Base-by-base conservation (phyloP, 2,888 invertebrate genomes). In the Stenichneumon culpator region DNA sequence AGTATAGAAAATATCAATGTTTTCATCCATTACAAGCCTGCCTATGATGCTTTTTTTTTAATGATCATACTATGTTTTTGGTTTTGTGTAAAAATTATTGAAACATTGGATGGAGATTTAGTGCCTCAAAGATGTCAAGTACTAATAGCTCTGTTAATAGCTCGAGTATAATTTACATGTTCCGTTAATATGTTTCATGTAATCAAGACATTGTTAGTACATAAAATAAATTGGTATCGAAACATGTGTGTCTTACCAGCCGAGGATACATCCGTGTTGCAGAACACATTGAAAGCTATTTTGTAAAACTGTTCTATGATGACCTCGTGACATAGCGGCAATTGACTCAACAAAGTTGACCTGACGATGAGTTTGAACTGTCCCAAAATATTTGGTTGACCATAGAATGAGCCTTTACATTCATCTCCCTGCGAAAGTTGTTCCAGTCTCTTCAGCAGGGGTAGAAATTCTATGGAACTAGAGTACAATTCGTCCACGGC, bases 291-390 rank as follows among this genome's bases (percentile, higher is more conserved):
- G 87, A 98, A 97, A 4, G 97, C 97, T 25, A 96, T 95, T 93
- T 96, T 96, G 91, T 97, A 98, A 93, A 97, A 98, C 75, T 96
- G 96, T 88, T 96, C 95, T 1, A 97, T 96, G 44, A 97, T 96
- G 9, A 95, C 93, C 90, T 96, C 96, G 89, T 97, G 96, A 89
- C 96, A 95, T 9, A 96, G 93, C 28, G 97, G 97, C 25, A 97
- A 92, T 89, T 97, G 97, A 7, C 97, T 96, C 16, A 97, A 93
- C 68, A 98, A 91, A 11, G 96, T 95, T 16, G 96, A 95, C 90
- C 96, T 94, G 11, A 97, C 94, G 32, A 96, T 94, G 86, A 96
- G 95, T 91, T 96, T 96, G 86, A 97, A 96, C 32, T 95, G 95
- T 65, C 94, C 93, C 63, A 95, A 90, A 16, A 96, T 93, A 92